Evolutionary conservation across 2,113 vertebrate species (phyloP).

Genomic region (Elgaria multicarinata): DNA sequence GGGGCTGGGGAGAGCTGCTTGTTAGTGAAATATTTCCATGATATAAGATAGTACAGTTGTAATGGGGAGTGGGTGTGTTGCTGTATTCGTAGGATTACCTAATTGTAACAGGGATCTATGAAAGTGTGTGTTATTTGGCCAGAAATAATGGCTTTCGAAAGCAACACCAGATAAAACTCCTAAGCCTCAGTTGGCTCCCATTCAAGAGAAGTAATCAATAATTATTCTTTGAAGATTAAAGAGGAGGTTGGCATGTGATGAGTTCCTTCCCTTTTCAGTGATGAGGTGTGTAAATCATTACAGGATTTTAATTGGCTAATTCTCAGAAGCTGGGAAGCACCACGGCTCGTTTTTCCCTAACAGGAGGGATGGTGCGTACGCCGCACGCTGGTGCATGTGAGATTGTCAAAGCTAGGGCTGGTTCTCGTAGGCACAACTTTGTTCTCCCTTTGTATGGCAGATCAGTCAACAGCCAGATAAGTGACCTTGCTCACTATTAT

Average conservation of each 20-base stretch:
- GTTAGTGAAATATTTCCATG: conserved; percentile 51
- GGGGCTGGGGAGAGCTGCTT: conserved; percentile 28
- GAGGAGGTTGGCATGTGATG: conserved; percentile 15
- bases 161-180: conserved; percentile 33
- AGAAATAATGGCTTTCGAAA: conserved; percentile 66
- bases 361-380: conserved; percentile 40
- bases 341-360: conserved; percentile 5
- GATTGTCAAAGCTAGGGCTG: conserved; percentile 69
- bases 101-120: conserved; percentile 51
- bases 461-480: conserved; percentile 82
- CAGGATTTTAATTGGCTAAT: conserved; percentile 65
- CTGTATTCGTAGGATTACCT: conserved; percentile 33
- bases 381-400: conserved; percentile 66
- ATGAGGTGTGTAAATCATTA: conserved; percentile 66
- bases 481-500: conserved; percentile 82
- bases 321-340: conserved; percentile 54
- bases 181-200: conserved; percentile 35
- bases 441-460: conserved; percentile 79
- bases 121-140: conserved; percentile 61
- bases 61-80: conserved; percentile 27
- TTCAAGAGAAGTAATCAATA: conserved; percentile 51
- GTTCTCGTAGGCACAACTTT: conserved; percentile 78
- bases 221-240: conserved; percentile 60
- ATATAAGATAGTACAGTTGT: conserved; percentile 34
- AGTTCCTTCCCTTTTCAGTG: conserved; percentile 54